Evolutionary conservation across 2,888 invertebrate species (phyloP).

Genomic region (Coenonympha arcania): DNA sequence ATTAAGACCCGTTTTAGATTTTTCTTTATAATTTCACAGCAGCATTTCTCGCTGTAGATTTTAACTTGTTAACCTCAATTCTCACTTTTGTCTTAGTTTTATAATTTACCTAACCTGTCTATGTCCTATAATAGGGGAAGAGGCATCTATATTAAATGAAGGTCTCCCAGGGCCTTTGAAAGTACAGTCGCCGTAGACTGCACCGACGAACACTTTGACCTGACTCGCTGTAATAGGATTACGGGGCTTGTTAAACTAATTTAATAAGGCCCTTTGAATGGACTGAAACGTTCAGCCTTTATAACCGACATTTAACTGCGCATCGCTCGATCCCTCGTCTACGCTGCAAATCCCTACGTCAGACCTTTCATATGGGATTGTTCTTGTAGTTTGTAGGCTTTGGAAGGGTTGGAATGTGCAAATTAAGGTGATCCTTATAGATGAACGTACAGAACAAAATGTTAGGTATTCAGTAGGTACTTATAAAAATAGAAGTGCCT

Average conservation of each 20-base stretch:
- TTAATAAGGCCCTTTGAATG: conserved; percentile 10
- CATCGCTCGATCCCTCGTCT: conserved; percentile 5
- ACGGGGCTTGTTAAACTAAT: conserved; percentile 13
- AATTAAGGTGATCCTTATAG: background rate
- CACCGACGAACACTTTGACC: no score
- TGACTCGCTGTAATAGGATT: conserved; percentile 7
- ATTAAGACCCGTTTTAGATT: no score
- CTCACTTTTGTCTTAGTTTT: no score
- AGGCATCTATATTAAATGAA: no score
- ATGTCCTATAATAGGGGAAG: no score
- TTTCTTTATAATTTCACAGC: no score
- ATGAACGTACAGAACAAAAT: background rate
- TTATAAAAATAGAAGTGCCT: background rate
- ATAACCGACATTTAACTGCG: conserved; percentile 4
- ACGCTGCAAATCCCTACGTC: conserved; percentile 1
- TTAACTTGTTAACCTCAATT: no score
- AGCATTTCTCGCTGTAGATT: no score
- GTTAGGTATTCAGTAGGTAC: background rate
- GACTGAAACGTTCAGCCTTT: conserved; percentile 8
- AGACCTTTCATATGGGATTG: background rate
- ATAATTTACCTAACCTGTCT: no score
- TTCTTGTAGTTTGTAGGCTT: conserved; percentile 1
- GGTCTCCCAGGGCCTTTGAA: no score
- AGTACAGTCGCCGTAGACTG: no score
- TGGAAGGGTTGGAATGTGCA: background rate